Evolutionary conservation across 1,140 invertebrate genomes (phyloP), one percentile per base, ranked within the genome.

Genomic region (Drosophila dunni): DNA sequence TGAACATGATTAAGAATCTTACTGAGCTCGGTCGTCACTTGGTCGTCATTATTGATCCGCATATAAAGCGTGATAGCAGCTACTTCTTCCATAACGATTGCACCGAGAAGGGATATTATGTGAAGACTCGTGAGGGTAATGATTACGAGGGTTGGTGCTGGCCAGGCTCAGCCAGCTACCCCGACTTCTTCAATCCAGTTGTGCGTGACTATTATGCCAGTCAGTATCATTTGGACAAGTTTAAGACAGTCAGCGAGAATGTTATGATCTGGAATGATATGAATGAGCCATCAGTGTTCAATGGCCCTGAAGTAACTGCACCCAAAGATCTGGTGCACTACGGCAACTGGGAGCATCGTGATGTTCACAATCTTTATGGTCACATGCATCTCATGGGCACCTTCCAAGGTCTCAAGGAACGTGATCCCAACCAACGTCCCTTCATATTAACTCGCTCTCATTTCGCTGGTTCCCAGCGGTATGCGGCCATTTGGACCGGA

Each of bases 261-360:
- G 94, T 99, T 0, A 97, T 97, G 92, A 96, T 98, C 45, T 99
- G 99, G 99, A 99, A 99, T 91, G 99, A 99, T 86, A 99, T 99
- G 99, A 99, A 99, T 89, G 99, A 99, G 92, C 98, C 98, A 0
- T 98, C 97, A 10, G 98, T 99, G 0, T 99, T 99, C 91, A 99
- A 98, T 93, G 98, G 98, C 0, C 99, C 99, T 0, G 99, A 99
- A 94, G 94, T 99, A 11, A 99, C 98, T 0, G 98, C 99, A 95
- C 96, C 95, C 36, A 96, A 97, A 92, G 96, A 98, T 92, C 94
- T 95, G 71, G 76, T 97, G 0, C 97, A 99, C 94, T 95, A 96
- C 91, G 97, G 96, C 45, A 95, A 95, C 3, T 97, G 95, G 95
- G 98, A 97, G 93, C 98, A 98, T 94, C 95, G 99, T 79, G 97